Base-by-base conservation (phyloP, 2,888 invertebrate genomes). In the Vesta saturnalis region DNA sequence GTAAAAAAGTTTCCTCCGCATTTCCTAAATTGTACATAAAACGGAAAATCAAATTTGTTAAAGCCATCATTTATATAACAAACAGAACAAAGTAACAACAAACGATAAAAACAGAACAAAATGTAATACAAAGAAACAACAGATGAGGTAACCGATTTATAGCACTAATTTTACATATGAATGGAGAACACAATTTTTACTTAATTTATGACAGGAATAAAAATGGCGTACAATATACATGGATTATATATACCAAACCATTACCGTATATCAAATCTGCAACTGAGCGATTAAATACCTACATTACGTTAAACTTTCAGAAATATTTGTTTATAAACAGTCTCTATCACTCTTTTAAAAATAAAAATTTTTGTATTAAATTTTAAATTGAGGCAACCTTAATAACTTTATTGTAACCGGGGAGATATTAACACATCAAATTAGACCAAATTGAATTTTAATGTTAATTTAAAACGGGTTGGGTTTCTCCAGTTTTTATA, bases 81-180 rank as follows among this genome's bases (percentile, higher is more conserved):
- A 52, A 19, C 21, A 18, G 1, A 39, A 49, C 49, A 49, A 49
- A 52, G 12, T 19, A 19, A 19, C 19, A 21, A 52, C n/a, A 18
- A 8, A 19, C 52, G 10, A 10, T 19, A 19, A 39, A 15, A 49
- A 49, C 47, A 49, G n/a, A 19, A 21, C 52, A 52, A 52, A 52
- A 52, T 52, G 52, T 52, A 52, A 52, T n/a, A 52, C 52, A 52
- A 52, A 19, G 52, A 52, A 52, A 52, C 52, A 52, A 52, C 52
- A 52, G 52, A 52, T 21, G 49, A 49, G 49, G 49, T 52, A 52
- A 6, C 19, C 52, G n/a, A 52, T 52, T 56, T 56, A 56, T 56
- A 4, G 15, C 56, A 15, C 35, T 55, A 56, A 56, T 56, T 56
- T 56, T 56, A 56, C 30, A 56, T 56, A 56, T 35, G 56, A 56